Percentiles rank a stretch among this genome's conserved stretches.
Conservation (phyloP, 2,888 invertebrate genomes). For the Chironomus riparius region DNA sequence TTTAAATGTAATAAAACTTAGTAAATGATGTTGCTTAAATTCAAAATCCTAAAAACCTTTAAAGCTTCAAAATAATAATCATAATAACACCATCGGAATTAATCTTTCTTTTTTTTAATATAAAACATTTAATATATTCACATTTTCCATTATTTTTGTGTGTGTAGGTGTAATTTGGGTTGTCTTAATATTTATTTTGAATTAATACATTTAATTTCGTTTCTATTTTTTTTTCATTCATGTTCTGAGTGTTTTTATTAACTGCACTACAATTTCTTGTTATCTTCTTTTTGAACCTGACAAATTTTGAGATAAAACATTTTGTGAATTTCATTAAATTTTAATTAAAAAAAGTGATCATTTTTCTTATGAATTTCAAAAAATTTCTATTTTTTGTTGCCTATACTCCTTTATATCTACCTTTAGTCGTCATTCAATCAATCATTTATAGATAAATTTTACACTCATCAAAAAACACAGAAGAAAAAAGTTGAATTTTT, state of each 20-base stretch:
- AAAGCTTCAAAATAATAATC: not conserved
- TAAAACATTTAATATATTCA: constrained; percentile 28
- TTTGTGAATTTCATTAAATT: not conserved
- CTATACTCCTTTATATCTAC: not conserved
- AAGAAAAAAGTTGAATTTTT: not conserved
- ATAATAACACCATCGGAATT: too few relatives aligned
- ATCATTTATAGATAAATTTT: not conserved
- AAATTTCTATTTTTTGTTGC: not conserved
- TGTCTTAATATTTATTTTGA: constrained; percentile 9
- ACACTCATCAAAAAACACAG: not conserved
- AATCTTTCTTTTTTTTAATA: constrained; percentile 20
- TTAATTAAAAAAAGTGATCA: not conserved
- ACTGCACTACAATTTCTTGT: not conserved
- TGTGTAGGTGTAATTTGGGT: constrained; percentile 15
- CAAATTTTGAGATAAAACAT: not conserved
- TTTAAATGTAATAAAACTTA: too few relatives aligned
- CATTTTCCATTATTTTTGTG: constrained; percentile 26
- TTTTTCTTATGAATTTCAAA: not conserved
- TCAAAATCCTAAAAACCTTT: not conserved
- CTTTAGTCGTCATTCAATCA: not conserved
- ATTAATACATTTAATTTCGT: constrained; percentile 17
- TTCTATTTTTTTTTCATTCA: not conserved
- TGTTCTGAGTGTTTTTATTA: not conserved
- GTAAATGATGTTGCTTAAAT: too few relatives aligned
- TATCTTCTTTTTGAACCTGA: not conserved